Conservation (phyloP, 30 jellyfish, hydroid and myxozoan species). For the Hydra vulgaris region DNA sequence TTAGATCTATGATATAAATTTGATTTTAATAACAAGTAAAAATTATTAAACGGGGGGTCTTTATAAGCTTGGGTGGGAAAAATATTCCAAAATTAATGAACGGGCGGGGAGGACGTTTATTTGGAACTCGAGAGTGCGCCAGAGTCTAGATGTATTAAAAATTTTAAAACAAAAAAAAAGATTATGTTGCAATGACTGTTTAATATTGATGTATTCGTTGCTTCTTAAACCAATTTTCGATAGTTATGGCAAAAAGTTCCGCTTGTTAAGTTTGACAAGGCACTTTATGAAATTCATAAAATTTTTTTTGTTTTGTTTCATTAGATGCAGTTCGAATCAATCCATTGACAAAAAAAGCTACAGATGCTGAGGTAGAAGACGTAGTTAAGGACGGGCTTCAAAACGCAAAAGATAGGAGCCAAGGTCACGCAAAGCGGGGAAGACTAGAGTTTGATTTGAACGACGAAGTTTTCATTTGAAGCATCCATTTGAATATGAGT, state of each 20-base stretch:
- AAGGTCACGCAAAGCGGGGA: not conserved
- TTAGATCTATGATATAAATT: not conserved
- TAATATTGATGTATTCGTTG: not conserved
- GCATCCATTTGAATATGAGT: no score
- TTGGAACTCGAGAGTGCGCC: not conserved
- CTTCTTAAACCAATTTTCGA: not conserved
- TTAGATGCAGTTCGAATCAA: not conserved
- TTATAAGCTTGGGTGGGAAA: not conserved
- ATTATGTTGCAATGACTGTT: not conserved
- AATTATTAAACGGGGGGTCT: not conserved
- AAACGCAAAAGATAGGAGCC: not conserved
- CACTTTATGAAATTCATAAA: not conserved
- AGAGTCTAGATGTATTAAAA: not conserved
- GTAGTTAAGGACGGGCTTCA: not conserved
- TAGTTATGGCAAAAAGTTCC: not conserved
- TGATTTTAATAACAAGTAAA: not conserved
- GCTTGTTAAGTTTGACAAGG: not conserved
- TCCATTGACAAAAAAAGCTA: not conserved
- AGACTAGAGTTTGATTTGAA: not conserved
- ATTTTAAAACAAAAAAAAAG: not conserved
- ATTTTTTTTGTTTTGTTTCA: not conserved
- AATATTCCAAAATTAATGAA: not conserved
- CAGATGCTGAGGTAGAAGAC: not conserved
- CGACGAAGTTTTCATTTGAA: not conserved
- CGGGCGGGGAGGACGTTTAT: not conserved